Evolutionary conservation across 2,888 invertebrate genomes (phyloP), one percentile per base, ranked within the genome.

Genomic region (Leptarthrus brevirostris): DNA sequence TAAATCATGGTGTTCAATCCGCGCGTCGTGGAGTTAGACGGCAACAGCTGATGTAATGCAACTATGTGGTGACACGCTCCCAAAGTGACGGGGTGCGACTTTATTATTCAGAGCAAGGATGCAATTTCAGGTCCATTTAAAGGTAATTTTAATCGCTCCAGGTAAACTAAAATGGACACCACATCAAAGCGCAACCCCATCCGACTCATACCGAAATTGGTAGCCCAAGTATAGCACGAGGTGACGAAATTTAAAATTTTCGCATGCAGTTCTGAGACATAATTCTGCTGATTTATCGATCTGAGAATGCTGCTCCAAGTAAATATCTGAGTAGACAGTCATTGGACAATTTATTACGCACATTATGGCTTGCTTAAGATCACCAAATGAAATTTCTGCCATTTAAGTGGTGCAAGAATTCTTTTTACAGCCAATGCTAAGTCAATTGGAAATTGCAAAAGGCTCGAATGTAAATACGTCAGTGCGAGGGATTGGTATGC

Each of bases 41-140:
- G 26, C 56, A 30, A 20, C 61, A 61, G 61, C 36, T 61, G 61
- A 61, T 36, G 61, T 34, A 61, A 61, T 24, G 22, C 54, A 24
- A 30, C 3, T 30, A 30, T 30, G 30, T 30, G 8, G 30, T 30
- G 4, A 24, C 24, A 26, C 16, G 36, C 16, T 10, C 61, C 20
- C 36, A 20, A 64, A 64, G 40, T 64, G 44, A 44, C 44, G 44
- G 64, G 64, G 44, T 22, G 44, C 64, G 47, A 47, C 40, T 44
- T 44, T 47, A 44, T 64, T 64, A 64, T 64, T 64, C 64, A 64
- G 64, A 44, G 64, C 64, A 47, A 64, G 64, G 64, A 64, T 64
- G 64, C 64, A 64, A 64, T 64, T 64, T 47, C 20, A 40, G 24
- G 44, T 22, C 64, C 18, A 44, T 64, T 64, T 64, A 18, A 1